phyloP scores from a whole-genome alignment of 2,113 vertebrate genomes.

The Balaeniceps rex region DNA sequence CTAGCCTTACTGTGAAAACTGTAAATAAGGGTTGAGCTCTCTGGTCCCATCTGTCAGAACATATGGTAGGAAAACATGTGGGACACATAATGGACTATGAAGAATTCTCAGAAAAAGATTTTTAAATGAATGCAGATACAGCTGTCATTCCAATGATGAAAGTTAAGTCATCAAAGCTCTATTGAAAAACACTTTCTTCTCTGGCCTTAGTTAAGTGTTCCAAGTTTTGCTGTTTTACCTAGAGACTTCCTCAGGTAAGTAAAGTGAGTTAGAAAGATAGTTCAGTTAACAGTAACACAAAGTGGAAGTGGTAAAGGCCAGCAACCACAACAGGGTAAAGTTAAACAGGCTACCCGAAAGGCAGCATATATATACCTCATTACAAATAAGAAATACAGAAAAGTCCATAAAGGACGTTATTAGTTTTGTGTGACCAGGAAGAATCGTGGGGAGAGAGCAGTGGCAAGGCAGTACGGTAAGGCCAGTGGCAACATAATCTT shows the following conservation, averaged over 20 bases:
- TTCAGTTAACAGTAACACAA: not conserved
- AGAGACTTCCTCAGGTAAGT: not conserved
- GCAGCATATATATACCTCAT: not conserved
- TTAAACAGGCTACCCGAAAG: not conserved
- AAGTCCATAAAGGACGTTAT: not conserved
- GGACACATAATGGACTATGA: not conserved
- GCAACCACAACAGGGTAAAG: not conserved
- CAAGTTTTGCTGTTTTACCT: not conserved
- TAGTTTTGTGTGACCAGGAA: not conserved
- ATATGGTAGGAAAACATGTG: accelerated
- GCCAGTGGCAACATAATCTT: not conserved
- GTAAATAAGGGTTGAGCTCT: not conserved
- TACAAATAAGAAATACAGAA: not conserved
- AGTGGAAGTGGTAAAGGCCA: not conserved
- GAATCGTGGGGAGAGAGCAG: not conserved
- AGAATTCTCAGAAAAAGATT: not conserved
- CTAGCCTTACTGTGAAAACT: not conserved
- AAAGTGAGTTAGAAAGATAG: not conserved
- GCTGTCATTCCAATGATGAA: not conserved
- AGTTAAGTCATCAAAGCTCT: not conserved
- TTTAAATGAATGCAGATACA: not conserved
- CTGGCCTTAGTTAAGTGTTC: not conserved
- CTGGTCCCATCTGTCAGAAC: not conserved
- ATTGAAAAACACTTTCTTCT: not conserved
- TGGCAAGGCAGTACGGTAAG: not conserved